phyloP scores from a whole-genome alignment of 2,888 invertebrate genomes.

The Crocallis elinguaria region DNA sequence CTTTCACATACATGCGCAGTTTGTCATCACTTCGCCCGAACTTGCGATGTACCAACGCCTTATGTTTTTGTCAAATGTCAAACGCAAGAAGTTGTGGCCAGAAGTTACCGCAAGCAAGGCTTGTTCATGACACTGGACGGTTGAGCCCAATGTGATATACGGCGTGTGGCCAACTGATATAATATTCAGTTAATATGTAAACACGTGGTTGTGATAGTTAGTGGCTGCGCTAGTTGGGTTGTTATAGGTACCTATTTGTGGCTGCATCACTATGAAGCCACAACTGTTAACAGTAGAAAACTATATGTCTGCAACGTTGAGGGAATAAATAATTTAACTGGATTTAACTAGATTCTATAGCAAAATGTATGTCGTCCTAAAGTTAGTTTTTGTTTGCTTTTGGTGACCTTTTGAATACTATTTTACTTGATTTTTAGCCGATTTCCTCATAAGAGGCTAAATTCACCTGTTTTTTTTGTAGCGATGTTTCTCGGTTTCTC shows the following conservation, averaged over 20 bases:
- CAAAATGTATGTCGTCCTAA: too few relatives aligned
- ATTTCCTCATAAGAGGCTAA: too few relatives aligned
- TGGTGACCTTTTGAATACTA: too few relatives aligned
- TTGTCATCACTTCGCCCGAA: slow-evolving; percentile 4
- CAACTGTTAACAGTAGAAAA: too few relatives aligned
- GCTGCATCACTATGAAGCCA: too few relatives aligned
- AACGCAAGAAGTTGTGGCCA: slow-evolving; percentile 56
- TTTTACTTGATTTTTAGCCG: too few relatives aligned
- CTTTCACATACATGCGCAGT: not conserved
- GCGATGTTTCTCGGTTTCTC: too few relatives aligned
- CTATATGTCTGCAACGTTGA: too few relatives aligned
- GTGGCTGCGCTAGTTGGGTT: not conserved
- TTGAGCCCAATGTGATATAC: slow-evolving; percentile 22
- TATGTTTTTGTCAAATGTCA: slow-evolving; percentile 46
- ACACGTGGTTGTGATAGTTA: slow-evolving; percentile 13
- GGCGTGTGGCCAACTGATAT: slow-evolving; percentile 11
- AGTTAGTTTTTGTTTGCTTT: too few relatives aligned
- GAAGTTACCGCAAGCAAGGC: slow-evolving; percentile 44
- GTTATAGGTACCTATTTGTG: not conserved
- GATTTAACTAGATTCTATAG: too few relatives aligned
- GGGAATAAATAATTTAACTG: too few relatives aligned
- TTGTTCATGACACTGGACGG: slow-evolving; percentile 44
- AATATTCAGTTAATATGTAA: slow-evolving; percentile 19
- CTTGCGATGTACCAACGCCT: slow-evolving; percentile 5
- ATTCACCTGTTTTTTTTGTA: too few relatives aligned